Conservation (phyloP, 2,888 invertebrate species). For the Copidosoma aretas region DNA sequence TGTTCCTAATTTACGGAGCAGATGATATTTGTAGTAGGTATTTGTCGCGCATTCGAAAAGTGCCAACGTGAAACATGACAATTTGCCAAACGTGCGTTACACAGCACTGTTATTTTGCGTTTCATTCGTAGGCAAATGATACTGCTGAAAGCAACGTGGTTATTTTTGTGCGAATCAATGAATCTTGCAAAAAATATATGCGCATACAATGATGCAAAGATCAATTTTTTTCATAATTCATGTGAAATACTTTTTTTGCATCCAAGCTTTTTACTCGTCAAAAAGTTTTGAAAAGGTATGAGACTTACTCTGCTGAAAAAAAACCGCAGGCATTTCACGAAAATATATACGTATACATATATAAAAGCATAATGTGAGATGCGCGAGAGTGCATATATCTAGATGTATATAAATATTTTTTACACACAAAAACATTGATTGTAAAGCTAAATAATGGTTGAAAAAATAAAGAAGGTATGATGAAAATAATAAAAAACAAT, state of each 20-base stretch:
- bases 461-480: neutral
- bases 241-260: too few relatives aligned
- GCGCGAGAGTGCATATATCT: slow-evolving; percentile 31
- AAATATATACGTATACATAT: slow-evolving; percentile 30
- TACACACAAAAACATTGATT: slow-evolving; percentile 32
- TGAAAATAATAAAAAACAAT: neutral
- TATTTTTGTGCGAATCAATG: too few relatives aligned
- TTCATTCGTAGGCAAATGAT: too few relatives aligned
- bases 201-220: too few relatives aligned
- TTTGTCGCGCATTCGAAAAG: neutral
- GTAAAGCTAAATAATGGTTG: slow-evolving; percentile 8
- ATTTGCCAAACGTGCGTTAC: slow-evolving; percentile 23
- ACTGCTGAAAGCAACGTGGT: too few relatives aligned
- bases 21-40: neutral
- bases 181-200: too few relatives aligned
- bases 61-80: slow-evolving; percentile 30
- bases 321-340: slow-evolving; percentile 25
- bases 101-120: too few relatives aligned
- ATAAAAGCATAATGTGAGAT: slow-evolving; percentile 35
- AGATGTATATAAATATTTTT: slow-evolving; percentile 43
- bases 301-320: neutral
- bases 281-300: too few relatives aligned
- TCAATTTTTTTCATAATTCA: too few relatives aligned
- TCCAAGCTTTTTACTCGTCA: too few relatives aligned
- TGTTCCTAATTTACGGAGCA: too few relatives aligned